Base-by-base conservation (phyloP, 2,888 invertebrate species). In the Lochmaea crataegi region DNA sequence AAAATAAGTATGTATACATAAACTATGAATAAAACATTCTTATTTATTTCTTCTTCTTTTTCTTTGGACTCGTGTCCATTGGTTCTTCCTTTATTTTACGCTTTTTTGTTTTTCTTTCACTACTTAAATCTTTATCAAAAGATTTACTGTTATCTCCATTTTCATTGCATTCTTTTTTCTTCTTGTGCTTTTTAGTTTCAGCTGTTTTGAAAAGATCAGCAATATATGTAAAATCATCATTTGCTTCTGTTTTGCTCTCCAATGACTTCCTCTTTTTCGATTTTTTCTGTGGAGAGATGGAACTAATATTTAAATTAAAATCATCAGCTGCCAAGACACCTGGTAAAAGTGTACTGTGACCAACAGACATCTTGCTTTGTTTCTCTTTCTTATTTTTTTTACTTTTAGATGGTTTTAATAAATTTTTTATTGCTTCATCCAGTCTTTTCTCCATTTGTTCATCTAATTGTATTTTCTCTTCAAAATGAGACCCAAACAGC, bases 401-500 rank as follows among this genome's bases (percentile, higher is more conserved):
- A 32, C 64, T 69, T 42, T 69, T 66, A 14, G 3, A 45, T 38
- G 60, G 67, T 41, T 75, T 76, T 5, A 66, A 51, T 6, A 78
- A 60, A 22, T 71, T 73, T 42, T 75, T 75, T 58, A 76, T 73
- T 0, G 78, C 78, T 16, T 78, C 71, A 56, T 78, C 64, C n/a
- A 83, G 74, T 74, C 80, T 81, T 22, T 76, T 64, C 61, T 80
- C 73, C n/a, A 82, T 76, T n/a, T 72, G 65, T 57, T 83, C 78
- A 65, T 77, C 78, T 41, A 84, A 73, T n/a, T 77, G 75, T 26
- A 84, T 78, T 75, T 81, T 82, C 0, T 78, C 68, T 77, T 82
- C 73, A 72, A 80, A 85, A 67, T 81, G 76, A 14, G 75, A 68
- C 9, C 85, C 85, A 72, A 85, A 84, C 41, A 85, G 69, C 0